Base-by-base conservation (phyloP, 2,797 vertebrate genomes). In the Glyptemys insculpta region DNA sequence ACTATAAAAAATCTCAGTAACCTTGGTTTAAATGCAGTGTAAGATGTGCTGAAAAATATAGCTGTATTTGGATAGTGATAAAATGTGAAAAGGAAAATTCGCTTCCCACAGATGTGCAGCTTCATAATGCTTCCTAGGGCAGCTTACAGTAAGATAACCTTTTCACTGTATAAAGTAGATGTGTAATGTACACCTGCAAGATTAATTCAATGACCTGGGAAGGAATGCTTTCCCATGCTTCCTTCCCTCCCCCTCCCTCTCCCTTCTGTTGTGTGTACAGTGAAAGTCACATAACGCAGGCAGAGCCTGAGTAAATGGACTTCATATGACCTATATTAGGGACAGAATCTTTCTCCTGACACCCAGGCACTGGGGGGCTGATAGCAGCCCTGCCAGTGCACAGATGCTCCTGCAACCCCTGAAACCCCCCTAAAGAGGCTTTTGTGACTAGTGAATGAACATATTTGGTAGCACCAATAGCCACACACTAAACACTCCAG, bases 231-330 rank as follows among this genome's bases (percentile, higher is more conserved):
- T 59, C 27, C 34, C 23, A 41, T 90, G 34, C 19, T 68, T 47
- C 14, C 25, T 68, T 65, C 16, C 34, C 29, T 25, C 44, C 14
- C 2, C 27, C 11, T 56, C 16, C 59, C 31, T 2, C 31, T 34
- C 15, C 12, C 34, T 53, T 16, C 79, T 74, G 8, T 6, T 53
- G 15, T 11, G 1, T 3, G 2, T 4, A 0, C 1, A 52, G 19
- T 27, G 8, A 50, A 8, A 1, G 37, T 52, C 29, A 12, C 0
- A 0, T 74, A 41, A 7, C 4, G 10, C 18, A 0, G 0, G 0
- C 82, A 37, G 82, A 88, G n/a, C 41, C 14, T 21, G 2, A 59
- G 41, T 8, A 65, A 4, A 9, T 41, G 57, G 23, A 14, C 49
- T 79, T 49, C 1, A 0, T 4, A 6, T 83, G 79, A 47, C 21